These are phyloP conservation scores for Drosophila demipolita DNA, from an alignment of 2,888 invertebrate species.

Conservation along the genomic window DNA sequence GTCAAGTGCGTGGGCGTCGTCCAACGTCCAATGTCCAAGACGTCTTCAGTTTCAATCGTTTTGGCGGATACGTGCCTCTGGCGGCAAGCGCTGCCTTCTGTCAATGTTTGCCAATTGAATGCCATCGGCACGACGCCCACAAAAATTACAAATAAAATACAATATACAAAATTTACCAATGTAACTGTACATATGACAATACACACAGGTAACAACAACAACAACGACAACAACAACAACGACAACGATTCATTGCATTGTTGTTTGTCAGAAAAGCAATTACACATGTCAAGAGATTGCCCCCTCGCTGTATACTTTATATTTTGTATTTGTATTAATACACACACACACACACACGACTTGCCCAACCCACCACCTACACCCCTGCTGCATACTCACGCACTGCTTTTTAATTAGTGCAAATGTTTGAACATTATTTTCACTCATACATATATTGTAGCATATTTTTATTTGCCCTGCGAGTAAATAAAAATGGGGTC, in stretches of 20 bases:
- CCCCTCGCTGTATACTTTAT: conserved; percentile 27
- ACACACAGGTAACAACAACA: conserved; percentile 27
- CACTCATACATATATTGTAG: conserved; percentile 46
- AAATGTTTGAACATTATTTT: conserved; percentile 78
- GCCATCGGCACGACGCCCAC: conserved; percentile 55
- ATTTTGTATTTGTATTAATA: conserved; percentile 47
- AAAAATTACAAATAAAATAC: conserved; percentile 15
- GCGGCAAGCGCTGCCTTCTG: conserved; percentile 36
- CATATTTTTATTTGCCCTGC: conserved; percentile 64
- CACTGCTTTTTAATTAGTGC: conserved; percentile 70
- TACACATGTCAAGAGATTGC: conserved; percentile 67
- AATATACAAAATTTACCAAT: conserved; percentile 33
- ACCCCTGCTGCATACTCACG: neutral
- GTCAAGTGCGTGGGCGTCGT: conserved; percentile 55
- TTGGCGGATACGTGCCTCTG: conserved; percentile 44
- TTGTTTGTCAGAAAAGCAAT: conserved; percentile 64
- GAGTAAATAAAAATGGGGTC: conserved; percentile 55
- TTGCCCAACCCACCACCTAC: conserved; percentile 3
- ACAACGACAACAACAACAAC: conserved; percentile 16
- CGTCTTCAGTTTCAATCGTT: conserved; percentile 71
- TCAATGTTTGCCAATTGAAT: conserved; percentile 68
- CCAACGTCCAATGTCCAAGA: conserved; percentile 58
- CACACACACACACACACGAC: conserved; percentile 26
- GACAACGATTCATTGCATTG: conserved; percentile 38
- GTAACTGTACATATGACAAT: conserved; percentile 47